A percentile compares a stretch with the other conserved stretches of the same genome.
phyloP scores from a whole-genome alignment of 2,888 invertebrate genomes.

The Lithophane leautieri region DNA sequence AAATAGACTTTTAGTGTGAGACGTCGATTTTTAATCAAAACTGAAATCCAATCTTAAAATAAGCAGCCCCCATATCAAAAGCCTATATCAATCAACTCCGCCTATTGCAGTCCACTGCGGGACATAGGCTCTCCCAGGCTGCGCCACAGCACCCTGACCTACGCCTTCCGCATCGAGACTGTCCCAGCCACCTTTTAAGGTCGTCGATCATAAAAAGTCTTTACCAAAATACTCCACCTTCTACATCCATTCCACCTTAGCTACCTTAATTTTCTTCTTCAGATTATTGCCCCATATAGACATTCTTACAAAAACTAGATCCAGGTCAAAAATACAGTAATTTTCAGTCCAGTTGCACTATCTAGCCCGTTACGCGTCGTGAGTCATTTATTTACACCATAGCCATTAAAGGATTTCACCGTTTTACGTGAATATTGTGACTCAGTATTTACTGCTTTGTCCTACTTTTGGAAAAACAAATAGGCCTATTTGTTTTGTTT shows the following conservation, averaged over 20 bases:
- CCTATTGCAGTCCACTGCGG: not conserved
- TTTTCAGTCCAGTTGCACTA: conserved; percentile 19
- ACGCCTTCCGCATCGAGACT: not conserved
- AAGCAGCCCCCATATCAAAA: not conserved
- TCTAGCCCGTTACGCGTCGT: conserved; percentile 24
- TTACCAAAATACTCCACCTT: not conserved
- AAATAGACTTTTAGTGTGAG: not conserved
- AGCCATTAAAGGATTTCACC: conserved; percentile 47
- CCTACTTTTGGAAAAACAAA: conserved; percentile 51
- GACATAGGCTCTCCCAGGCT: not conserved
- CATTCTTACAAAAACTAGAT: conserved; percentile 10
- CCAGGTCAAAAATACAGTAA: conserved; percentile 6
- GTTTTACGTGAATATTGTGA: conserved; percentile 26
- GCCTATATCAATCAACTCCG: not conserved
- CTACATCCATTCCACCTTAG: not conserved
- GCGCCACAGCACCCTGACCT: not conserved
- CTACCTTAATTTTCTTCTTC: not conserved
- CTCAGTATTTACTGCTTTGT: conserved; percentile 37
- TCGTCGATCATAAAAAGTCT: not conserved
- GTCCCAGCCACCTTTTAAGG: not conserved
- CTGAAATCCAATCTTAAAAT: not conserved
- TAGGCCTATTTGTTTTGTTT: conserved; percentile 32
- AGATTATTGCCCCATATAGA: not conserved
- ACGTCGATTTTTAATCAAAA: not conserved
- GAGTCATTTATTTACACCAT: conserved; percentile 51